These are phyloP conservation scores for Calidris pugnax DNA, from an alignment of 2,113 vertebrate species.

Conservation along the genomic window DNA sequence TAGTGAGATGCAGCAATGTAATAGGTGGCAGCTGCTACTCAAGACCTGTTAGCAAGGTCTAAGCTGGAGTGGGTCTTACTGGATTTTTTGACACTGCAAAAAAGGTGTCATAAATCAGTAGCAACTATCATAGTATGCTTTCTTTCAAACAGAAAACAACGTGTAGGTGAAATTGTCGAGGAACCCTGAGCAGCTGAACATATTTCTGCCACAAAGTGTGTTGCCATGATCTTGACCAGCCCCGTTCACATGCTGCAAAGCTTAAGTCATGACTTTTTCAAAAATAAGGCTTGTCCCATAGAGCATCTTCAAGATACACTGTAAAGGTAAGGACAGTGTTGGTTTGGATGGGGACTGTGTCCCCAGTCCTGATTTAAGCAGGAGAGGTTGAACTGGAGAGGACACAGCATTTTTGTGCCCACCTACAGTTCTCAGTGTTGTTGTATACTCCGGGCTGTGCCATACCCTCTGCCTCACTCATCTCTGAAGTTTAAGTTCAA, in stretches of 20 bases:
- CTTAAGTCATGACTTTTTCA: background rate
- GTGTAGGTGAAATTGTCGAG: background rate
- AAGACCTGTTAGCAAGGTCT: background rate
- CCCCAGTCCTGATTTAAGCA: background rate
- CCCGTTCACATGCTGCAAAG: rapidly evolving
- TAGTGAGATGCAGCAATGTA: background rate
- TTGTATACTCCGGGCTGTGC: background rate
- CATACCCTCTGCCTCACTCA: rapidly evolving
- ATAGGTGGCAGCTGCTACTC: background rate
- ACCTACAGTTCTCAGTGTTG: background rate
- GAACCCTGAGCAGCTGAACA: background rate
- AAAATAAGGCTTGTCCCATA: background rate
- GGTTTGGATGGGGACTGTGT: background rate
- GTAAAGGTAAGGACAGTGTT: background rate
- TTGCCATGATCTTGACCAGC: background rate
- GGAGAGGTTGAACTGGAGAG: background rate
- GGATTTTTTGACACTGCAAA: background rate
- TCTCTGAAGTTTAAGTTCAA: background rate
- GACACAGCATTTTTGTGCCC: background rate
- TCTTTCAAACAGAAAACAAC: background rate
- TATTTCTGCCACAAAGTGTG: background rate
- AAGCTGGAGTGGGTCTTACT: background rate
- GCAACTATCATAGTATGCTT: background rate
- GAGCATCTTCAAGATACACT: background rate
- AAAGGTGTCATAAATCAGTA: background rate